phyloP scores from a whole-genome alignment of 37 sponge, comb jelly and placozoan genomes.

The Halichondria panicea region DNA sequence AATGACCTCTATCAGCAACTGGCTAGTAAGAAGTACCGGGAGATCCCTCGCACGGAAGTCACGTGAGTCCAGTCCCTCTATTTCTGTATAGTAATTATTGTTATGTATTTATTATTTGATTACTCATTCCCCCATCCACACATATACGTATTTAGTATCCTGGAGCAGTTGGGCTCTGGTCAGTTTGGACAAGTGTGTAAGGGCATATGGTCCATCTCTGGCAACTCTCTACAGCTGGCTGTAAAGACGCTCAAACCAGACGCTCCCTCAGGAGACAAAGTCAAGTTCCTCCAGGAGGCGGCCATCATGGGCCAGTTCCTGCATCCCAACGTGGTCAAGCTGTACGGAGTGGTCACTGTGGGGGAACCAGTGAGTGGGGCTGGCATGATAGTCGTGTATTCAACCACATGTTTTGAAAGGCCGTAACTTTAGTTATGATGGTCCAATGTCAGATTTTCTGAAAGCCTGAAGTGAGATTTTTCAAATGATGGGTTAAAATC shows the following conservation, averaged over 20 bases:
- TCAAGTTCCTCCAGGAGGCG: constrained; percentile 79
- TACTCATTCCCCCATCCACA: too few relatives aligned
- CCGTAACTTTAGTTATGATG: too few relatives aligned
- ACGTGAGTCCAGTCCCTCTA: too few relatives aligned
- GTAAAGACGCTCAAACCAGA: constrained; percentile 50
- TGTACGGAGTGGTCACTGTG: constrained; percentile 74
- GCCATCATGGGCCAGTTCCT: constrained; percentile 80
- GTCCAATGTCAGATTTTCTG: too few relatives aligned
- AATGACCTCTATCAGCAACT: constrained; percentile 48
- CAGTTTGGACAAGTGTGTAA: constrained; percentile 72
- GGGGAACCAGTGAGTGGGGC: constrained; percentile 59
- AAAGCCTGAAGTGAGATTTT: too few relatives aligned
- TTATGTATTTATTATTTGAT: too few relatives aligned
- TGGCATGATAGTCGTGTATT: too few relatives aligned
- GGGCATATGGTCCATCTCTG: constrained; percentile 43
- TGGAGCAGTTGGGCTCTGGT: constrained; percentile 59
- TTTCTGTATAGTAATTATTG: too few relatives aligned
- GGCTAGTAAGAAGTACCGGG: constrained; percentile 46
- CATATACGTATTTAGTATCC: constrained; percentile 3
- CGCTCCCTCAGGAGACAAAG: constrained; percentile 19
- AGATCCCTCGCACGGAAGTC: constrained; percentile 31
- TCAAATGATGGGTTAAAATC: too few relatives aligned
- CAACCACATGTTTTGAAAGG: too few relatives aligned
- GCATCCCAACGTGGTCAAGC: constrained; percentile 64
- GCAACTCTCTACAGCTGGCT: constrained; percentile 41